Base-by-base conservation (phyloP, 2,888 invertebrate species). In the Pachydiplax longipennis region DNA sequence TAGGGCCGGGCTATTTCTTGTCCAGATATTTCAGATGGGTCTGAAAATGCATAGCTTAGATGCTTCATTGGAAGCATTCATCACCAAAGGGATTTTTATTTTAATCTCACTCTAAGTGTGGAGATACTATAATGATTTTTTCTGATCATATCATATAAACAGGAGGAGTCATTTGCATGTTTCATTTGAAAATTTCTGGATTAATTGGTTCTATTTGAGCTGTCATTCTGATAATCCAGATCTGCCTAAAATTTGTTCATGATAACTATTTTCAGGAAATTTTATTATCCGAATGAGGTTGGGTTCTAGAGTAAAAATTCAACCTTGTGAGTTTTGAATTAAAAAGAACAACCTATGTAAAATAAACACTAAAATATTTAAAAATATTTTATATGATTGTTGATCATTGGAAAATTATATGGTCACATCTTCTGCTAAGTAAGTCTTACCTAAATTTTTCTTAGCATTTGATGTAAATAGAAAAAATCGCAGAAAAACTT, bases 1-100 rank as follows among this genome's bases (percentile, higher is more conserved):
- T 61, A 35, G 53, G 22, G 58, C 82, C 87, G 22, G 37, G 61
- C 61, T 87, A n/a, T 12, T 61, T 18, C 61, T 61, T 37, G 22
- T 37, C 37, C 37, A 31, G 12, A 87, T 87, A 65, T 73, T 73
- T 73, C 73, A 73, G 61, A 12, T 61, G 61, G 65, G 61, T 73
- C 58, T 87, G 87, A 87, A 61, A 87, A 61, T 61, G 73, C 53
- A 12, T 87, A 61, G 37, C 12, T 87, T 65, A 61, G 18, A 37
- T 87, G n/a, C 37, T 35, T 87, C 37, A 13, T 58, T 83, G 58
- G 83, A 87, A 22, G 87, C 61, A 61, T 87, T 37, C 37, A 61
- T 87, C 37, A 40, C 65, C 61, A 87, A 87, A 87, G 87, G 65
- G 61, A 87, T 87, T 87, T 87, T 87, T 65, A 37, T 87, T 87